A percentile compares a stretch with the other conserved stretches of the same genome.
Evolutionary conservation across 2,113 vertebrate genomes (phyloP).

Genomic region (Larimichthys crocea): DNA sequence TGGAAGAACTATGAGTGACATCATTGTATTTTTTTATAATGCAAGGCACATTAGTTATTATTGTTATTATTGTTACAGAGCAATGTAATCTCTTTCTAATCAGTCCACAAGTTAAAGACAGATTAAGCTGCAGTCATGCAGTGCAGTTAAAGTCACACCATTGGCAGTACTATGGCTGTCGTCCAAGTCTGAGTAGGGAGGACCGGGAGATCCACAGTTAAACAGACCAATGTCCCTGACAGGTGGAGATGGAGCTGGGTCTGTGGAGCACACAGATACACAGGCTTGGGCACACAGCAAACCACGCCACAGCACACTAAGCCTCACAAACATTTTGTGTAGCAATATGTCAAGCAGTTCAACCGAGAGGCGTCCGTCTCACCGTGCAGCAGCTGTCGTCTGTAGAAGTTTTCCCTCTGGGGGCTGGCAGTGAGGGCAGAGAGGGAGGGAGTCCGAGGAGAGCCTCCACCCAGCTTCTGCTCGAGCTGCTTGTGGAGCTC

Average conservation of each 20-base stretch:
- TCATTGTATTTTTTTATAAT: background rate
- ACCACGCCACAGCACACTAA: slow-evolving; percentile 45
- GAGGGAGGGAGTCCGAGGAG: slow-evolving; percentile 73
- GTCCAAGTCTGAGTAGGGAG: slow-evolving; percentile 72
- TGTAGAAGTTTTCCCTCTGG: slow-evolving; percentile 75
- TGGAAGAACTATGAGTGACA: background rate
- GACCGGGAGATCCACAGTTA: slow-evolving; percentile 79
- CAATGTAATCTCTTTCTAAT: slow-evolving; percentile 2
- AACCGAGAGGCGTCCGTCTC: background rate
- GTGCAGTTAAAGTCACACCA: slow-evolving; percentile 77
- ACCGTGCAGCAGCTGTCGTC: slow-evolving; percentile 85
- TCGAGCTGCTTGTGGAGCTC: slow-evolving; percentile 89
- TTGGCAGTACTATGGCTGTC: slow-evolving; percentile 81
- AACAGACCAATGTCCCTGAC: slow-evolving; percentile 91
- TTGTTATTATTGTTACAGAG: slow-evolving; percentile 7
- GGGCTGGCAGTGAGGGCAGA: slow-evolving; percentile 77
- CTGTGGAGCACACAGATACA: slow-evolving; percentile 80
- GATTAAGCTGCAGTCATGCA: slow-evolving; percentile 39
- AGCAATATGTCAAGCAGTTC: background rate
- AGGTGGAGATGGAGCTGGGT: slow-evolving; percentile 90
- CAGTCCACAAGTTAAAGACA: slow-evolving; percentile 4
- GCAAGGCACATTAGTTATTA: background rate
- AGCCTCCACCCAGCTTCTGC: slow-evolving; percentile 67
- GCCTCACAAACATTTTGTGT: background rate
- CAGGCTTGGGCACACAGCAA: slow-evolving; percentile 59